Conservation (phyloP, 2,797 vertebrate genomes). For the Schizopygopsis pylzovi region DNA sequence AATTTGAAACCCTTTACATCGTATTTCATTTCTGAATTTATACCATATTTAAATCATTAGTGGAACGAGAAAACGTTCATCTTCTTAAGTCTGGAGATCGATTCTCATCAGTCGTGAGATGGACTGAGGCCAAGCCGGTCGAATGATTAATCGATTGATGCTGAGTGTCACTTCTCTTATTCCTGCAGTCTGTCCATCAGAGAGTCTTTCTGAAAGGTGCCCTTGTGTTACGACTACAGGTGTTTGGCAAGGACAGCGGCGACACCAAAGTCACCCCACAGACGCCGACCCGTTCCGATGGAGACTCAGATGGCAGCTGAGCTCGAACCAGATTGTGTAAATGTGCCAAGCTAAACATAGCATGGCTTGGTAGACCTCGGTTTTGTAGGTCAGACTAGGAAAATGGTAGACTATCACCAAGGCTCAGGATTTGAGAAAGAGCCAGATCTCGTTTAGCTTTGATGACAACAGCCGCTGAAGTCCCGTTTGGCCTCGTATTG, state of each 20-base stretch:
- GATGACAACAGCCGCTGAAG: neutral
- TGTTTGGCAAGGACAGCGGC: slow-evolving; percentile 50
- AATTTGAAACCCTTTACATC: neutral
- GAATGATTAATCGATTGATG: slow-evolving; percentile 54
- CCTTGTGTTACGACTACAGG: slow-evolving; percentile 57
- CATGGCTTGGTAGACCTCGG: slow-evolving; percentile 24
- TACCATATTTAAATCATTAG: slow-evolving; percentile 23
- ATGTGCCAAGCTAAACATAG: slow-evolving; percentile 50
- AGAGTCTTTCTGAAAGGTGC: slow-evolving; percentile 51
- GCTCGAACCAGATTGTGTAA: slow-evolving; percentile 46
- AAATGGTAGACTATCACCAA: slow-evolving; percentile 26
- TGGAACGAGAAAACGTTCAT: neutral
- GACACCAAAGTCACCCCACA: slow-evolving; percentile 45
- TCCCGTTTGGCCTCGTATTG: neutral
- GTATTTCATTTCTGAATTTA: neutral
- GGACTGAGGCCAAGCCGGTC: neutral
- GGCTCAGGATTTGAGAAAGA: slow-evolving; percentile 7
- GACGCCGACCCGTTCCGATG: slow-evolving; percentile 49
- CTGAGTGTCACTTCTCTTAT: slow-evolving; percentile 45
- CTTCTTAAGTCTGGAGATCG: neutral
- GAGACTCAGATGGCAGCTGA: slow-evolving; percentile 40
- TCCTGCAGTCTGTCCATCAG: slow-evolving; percentile 40
- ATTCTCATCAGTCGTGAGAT: slow-evolving; percentile 34
- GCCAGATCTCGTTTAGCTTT: slow-evolving; percentile 20
- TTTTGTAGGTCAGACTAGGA: slow-evolving; percentile 32